Base-by-base conservation (phyloP, 2,797 vertebrate genomes). In the Macropodus opercularis region DNA sequence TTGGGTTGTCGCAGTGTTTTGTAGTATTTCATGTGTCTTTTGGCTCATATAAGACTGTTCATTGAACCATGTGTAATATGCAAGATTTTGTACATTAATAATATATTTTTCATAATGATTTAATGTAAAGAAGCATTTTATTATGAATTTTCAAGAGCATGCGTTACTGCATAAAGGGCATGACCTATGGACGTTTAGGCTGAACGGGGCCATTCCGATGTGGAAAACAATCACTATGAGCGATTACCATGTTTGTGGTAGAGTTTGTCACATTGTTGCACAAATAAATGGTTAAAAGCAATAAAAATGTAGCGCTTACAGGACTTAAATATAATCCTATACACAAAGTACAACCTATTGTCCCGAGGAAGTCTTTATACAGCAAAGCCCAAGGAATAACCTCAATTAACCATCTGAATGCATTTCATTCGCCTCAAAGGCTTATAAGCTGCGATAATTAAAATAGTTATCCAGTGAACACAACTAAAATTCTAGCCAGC, bases 91-190 rank as follows among this genome's bases (percentile, higher is more conserved):
- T 93, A 93, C 75, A 92, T 92, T 79, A 69, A 92, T 89, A 91
- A 90, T 92, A 92, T 93, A 93, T 93, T 93, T 93, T 93, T 91
- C 80, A 85, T 91, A 92, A 85, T 54, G 79, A 85, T 58, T 87
- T 84, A 84, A 69, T 91, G 87, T 89, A 87, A 87, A 89, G 60
- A 84, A 63, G 21, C 85, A 72, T 88, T 90, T 91, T 90, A 87
- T 87, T 89, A 90, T 84, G 85, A 65, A 69, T 89, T 92, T 91
- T 87, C 74, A 87, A 80, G 70, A 81, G 91, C 90, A 92, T 92
- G 91, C 90, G 81, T 89, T 79, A 83, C 72, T 87, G 89, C 89
- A 83, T 86, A 85, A 86, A 58, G 72, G 86, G 84, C 80, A 89
- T 89, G 84, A 87, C 58, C 51, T 63, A 57, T 69, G 67, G 73